Base-by-base conservation (phyloP, 2,113 vertebrate species). In the Ornithorhynchus anatinus region DNA sequence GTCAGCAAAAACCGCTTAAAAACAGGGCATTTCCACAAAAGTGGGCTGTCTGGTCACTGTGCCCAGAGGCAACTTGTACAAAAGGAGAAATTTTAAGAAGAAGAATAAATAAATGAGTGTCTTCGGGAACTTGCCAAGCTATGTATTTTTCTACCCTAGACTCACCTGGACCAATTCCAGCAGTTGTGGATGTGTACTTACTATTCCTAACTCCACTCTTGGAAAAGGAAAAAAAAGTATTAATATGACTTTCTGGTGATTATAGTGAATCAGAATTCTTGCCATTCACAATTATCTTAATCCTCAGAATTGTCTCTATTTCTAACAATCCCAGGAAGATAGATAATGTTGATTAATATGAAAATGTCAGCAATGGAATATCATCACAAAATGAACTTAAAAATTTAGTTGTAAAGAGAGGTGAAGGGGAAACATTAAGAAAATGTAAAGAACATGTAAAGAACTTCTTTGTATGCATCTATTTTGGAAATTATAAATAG, bases 311-410 rank as follows among this genome's bases (percentile, higher is more conserved):
- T 91, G 89, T 90, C 79, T 84, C 72, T 67, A 58, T 74, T 78
- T 90, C 86, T 88, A 33, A 31, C 80, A 66, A 79, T 85, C 81
- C 86, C 85, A 62, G 79, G 73, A 77, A 86, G 71, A 88, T 79
- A 85, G 81, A 89, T 86, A 90, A 88, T 86, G 79, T 86, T 75
- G 81, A 70, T 64, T 89, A 77, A 69, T 75, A 69, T 84, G 82
- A 88, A 92, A 90, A 87, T 82, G 86, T 69, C 59, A 88, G 81
- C 75, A 86, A 82, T 79, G 61, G 84, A 85, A 84, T 84, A 62
- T 58, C 61, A 86, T 70, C 68, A 63, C 31, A 84, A 88, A 86
- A 82, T 84, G 84, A 80, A 60, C 68, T 69, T 37, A 60, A 54
- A 61, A 40, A 77, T 65, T 40, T 45, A 48, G n/a, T n/a, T n/a